Percentiles rank a stretch among this genome's conserved stretches.
Conservation (phyloP, 2,888 invertebrate genomes). For the Patella caerulea region DNA sequence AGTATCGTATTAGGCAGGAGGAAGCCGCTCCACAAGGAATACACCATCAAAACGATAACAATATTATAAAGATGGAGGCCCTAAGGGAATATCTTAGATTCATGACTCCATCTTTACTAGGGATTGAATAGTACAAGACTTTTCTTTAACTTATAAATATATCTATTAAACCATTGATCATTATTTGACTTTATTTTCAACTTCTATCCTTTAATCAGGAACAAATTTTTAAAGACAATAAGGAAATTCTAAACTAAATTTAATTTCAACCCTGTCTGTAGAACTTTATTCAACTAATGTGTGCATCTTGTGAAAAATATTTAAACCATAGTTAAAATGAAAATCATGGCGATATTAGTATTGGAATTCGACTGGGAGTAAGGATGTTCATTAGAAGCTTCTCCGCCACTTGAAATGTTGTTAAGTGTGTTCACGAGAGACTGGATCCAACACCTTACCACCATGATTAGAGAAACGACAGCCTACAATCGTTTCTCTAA, state of each 20-base stretch:
- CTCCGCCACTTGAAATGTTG: slow-evolving; percentile 8
- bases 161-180: no score
- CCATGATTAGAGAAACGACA: not conserved
- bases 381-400: not conserved
- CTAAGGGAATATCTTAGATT: slow-evolving; percentile 6
- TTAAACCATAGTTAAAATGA: no score
- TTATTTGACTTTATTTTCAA: no score
- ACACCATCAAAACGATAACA: slow-evolving; percentile 13
- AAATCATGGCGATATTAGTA: not conserved
- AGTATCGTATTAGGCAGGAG: slow-evolving; percentile 35
- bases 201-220: no score
- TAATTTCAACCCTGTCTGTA: no score
- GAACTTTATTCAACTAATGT: no score
- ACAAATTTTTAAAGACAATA: no score
- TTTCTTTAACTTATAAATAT: no score
- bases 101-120: not conserved
- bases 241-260: no score
- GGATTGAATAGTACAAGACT: no score
- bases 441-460: not conserved
- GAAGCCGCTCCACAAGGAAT: not conserved
- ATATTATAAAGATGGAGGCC: slow-evolving; percentile 9
- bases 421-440: not conserved
- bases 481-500: not conserved
- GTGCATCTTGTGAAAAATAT: no score
- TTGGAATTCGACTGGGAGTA: not conserved